Evolutionary conservation across 1,140 invertebrate genomes (phyloP), one percentile per base, ranked within the genome.

Genomic region (Limonius californicus): DNA sequence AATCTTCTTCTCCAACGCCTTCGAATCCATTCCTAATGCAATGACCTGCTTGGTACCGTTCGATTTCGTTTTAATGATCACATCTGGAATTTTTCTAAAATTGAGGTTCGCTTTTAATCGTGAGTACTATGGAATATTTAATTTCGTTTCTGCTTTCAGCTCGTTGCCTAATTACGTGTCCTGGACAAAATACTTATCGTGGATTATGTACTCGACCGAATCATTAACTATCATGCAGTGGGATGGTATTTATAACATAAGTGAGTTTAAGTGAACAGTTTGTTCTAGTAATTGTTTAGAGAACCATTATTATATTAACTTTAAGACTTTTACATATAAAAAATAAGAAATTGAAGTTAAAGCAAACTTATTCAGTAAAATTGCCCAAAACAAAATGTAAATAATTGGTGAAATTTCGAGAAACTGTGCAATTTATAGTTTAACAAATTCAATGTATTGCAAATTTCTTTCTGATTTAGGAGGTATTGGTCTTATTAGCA

Each of bases 131-230:
- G n/a, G 11, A 16, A 6, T 27, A 19, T 7, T 0, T 45, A 45
- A 45, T 57, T 64, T 45, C 6, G n/a, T n/a, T n/a, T n/a, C n/a
- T 53, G 50, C 55, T 82, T 82, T 21, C 73, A 90, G 90, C 64
- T 85, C 91, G 2, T 78, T 95, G 59, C 92, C 94, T 0, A 74
- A 79, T 61, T 89, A 90, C 63, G 80, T 96, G 23, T 81, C 83
- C 18, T 97, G 94, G 91, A 82, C 94, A 0, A 88, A 90, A 70
- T 93, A 94, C 74, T 70, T 97, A 9, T 97, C 94, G 0, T 98
- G 95, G 93, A 84, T 98, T 70, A 87, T 92, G 77, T 95, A 96
- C 76, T 89, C 90, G 1, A 95, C 91, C 70, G 95, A 98, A 81
- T 87, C 91, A 0, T 81, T 97, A 76, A 87, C 85, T 11, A 90